Evolutionary conservation across 2,888 invertebrate species (phyloP).

Genomic region (Oeneis ivallda): DNA sequence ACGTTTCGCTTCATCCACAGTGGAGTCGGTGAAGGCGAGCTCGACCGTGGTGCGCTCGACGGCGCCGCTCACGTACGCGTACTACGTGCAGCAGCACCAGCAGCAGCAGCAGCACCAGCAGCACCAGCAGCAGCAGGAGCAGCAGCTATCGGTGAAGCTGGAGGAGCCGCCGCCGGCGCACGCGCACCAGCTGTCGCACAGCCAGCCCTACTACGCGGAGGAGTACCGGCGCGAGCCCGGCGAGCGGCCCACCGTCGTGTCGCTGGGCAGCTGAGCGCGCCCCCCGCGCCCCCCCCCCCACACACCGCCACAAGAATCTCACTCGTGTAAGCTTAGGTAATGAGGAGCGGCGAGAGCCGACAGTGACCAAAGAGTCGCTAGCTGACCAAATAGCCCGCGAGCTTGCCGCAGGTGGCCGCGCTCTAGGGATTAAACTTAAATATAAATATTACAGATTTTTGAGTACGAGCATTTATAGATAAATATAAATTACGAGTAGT

Average conservation of each 20-base stretch:
- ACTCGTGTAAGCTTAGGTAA: slow-evolving; percentile 48
- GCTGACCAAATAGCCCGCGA: slow-evolving; percentile 54
- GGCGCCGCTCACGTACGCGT: slow-evolving; percentile 54
- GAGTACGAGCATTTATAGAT: slow-evolving; percentile 35
- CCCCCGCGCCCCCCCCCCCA: slow-evolving; percentile 15
- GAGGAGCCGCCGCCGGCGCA: slow-evolving; percentile 64
- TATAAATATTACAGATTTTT: slow-evolving; percentile 13
- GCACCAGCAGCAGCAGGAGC: slow-evolving; percentile 35
- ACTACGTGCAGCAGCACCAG: slow-evolving; percentile 57
- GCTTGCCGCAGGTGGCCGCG: background rate
- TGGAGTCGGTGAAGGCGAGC: slow-evolving; percentile 29
- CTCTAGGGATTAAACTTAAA: background rate
- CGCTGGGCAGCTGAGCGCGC: slow-evolving; percentile 72
- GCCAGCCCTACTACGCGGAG: slow-evolving; percentile 55
- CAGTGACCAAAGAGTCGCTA: slow-evolving; percentile 44
- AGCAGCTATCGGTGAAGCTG: slow-evolving; percentile 52
- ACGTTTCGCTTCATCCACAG: slow-evolving; percentile 15
- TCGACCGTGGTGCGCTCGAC: slow-evolving; percentile 46
- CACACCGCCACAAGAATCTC: slow-evolving; percentile 55
- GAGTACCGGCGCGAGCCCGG: slow-evolving; percentile 56
- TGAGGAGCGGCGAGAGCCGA: slow-evolving; percentile 29
- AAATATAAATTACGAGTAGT: slow-evolving; percentile 23
- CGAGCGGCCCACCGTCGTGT: slow-evolving; percentile 77
- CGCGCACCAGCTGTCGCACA: slow-evolving; percentile 45
- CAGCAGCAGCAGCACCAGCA: slow-evolving; percentile 32